phyloP scores from a whole-genome alignment of 2,113 vertebrate genomes.

The Chamaetylas fuelleborni region DNA sequence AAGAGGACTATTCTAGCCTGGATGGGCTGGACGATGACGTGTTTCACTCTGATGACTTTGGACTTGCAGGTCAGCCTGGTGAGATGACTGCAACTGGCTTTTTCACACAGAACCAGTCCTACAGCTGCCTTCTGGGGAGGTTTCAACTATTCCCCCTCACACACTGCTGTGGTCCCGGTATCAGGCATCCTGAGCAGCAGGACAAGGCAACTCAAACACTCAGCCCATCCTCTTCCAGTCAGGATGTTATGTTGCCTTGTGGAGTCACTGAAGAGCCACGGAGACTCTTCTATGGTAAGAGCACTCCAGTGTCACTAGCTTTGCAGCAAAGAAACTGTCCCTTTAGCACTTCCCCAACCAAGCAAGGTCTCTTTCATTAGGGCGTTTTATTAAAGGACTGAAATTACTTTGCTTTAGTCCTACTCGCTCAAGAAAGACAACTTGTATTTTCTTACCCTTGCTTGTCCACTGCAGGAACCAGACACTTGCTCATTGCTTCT shows the following conservation, averaged over 20 bases:
- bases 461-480: not conserved
- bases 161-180: slow-evolving; percentile 81
- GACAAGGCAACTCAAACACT: slow-evolving; percentile 85
- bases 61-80: slow-evolving; percentile 73
- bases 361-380: slow-evolving; percentile 43
- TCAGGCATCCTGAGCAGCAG: slow-evolving; percentile 76
- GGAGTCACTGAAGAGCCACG: slow-evolving; percentile 81
- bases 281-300: slow-evolving; percentile 85
- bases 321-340: slow-evolving; percentile 55
- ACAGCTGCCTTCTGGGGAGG: slow-evolving; percentile 74
- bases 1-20: slow-evolving; percentile 69
- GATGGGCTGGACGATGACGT: slow-evolving; percentile 83
- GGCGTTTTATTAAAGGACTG: not conserved
- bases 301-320: slow-evolving; percentile 57
- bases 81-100: slow-evolving; percentile 76
- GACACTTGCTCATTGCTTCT: slow-evolving; percentile 7
- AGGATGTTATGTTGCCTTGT: slow-evolving; percentile 83
- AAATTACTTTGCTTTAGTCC: not conserved
- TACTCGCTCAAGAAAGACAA: not conserved
- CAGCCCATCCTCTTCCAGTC: slow-evolving; percentile 78
- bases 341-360: not conserved
- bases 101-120: slow-evolving; percentile 78
- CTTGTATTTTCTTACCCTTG: slow-evolving; percentile 1
- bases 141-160: slow-evolving; percentile 81
- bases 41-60: slow-evolving; percentile 80